Evolutionary conservation across 2,113 vertebrate genomes (phyloP).

Genomic region (Hirundichthys speculiger): DNA sequence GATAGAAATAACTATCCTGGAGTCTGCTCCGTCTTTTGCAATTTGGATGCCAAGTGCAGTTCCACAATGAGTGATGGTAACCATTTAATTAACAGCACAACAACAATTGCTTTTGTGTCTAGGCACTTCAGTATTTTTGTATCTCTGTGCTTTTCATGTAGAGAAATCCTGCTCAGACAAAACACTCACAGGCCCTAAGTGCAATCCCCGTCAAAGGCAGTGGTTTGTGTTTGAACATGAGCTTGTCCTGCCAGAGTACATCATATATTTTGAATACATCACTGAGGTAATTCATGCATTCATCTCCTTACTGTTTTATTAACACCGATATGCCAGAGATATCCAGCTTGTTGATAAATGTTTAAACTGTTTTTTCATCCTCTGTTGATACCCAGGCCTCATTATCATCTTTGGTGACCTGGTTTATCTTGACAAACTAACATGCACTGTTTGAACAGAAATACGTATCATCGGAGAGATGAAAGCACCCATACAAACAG

Average conservation of each 20-base stretch:
- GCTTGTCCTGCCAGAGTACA: conserved; percentile 85
- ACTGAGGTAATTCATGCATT: conserved; percentile 68
- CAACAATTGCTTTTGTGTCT: not conserved
- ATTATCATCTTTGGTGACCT: too few species aligned
- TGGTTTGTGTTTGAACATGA: conserved; percentile 88
- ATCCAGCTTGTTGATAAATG: too few species aligned
- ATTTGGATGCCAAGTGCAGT: conserved; percentile 64
- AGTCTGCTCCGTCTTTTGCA: conserved; percentile 81
- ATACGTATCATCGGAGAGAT: too few species aligned
- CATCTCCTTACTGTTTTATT: not conserved
- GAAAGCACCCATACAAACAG: too few species aligned
- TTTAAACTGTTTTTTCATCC: too few species aligned
- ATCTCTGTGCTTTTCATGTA: conserved; percentile 34
- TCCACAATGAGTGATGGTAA: conserved; percentile 41
- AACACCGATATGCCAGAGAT: not conserved
- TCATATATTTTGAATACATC: conserved; percentile 85
- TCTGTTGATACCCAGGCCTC: too few species aligned
- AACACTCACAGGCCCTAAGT: conserved; percentile 68
- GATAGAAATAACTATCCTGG: conserved; percentile 72
- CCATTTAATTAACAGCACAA: not conserved
- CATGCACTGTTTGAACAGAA: too few species aligned
- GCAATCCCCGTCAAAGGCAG: conserved; percentile 70
- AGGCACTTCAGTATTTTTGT: not conserved
- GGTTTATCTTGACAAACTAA: too few species aligned
- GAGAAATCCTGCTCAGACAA: conserved; percentile 44